phyloP scores from a whole-genome alignment of 2,113 vertebrate genomes.

The Cyphomyrus plagiostoma region DNA sequence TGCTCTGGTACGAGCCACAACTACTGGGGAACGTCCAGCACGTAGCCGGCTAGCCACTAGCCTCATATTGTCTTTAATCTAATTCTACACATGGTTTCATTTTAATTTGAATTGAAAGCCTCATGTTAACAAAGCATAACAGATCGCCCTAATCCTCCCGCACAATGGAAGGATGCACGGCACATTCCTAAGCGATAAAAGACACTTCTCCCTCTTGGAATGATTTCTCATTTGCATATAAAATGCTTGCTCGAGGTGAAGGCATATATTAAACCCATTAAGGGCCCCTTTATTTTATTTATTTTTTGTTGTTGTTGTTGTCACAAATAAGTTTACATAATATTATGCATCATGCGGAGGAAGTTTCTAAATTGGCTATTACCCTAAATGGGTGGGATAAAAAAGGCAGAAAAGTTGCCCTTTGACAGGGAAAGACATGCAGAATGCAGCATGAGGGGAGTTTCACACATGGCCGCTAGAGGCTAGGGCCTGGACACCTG shows the following conservation, averaged over 20 bases:
- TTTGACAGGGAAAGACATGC: background rate
- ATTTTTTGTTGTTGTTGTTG: constrained; percentile 42
- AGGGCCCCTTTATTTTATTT: constrained; percentile 53
- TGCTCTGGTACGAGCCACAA: constrained; percentile 20
- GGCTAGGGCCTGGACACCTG: background rate
- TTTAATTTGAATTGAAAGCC: constrained; percentile 67
- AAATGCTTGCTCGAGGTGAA: constrained; percentile 63
- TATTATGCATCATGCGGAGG: constrained; percentile 49
- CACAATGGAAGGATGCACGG: constrained; percentile 63
- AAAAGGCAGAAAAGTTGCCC: too few species aligned
- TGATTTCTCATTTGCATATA: constrained; percentile 66
- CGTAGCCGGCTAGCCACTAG: constrained; percentile 51
- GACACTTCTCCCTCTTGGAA: constrained; percentile 52
- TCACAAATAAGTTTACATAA: constrained; percentile 58
- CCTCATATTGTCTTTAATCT: constrained; percentile 64
- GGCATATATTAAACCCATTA: constrained; percentile 67
- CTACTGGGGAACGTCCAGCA: constrained; percentile 50
- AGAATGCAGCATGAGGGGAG: too few species aligned
- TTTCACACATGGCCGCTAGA: background rate
- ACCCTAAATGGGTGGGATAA: too few species aligned
- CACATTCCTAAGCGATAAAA: constrained; percentile 46
- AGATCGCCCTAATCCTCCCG: constrained; percentile 64
- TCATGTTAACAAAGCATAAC: constrained; percentile 68
- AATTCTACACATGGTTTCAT: constrained; percentile 67
- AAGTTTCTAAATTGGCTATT: constrained; percentile 39